Conservation (phyloP, 2,113 vertebrate species). For the Cochlearius cochlearius region DNA sequence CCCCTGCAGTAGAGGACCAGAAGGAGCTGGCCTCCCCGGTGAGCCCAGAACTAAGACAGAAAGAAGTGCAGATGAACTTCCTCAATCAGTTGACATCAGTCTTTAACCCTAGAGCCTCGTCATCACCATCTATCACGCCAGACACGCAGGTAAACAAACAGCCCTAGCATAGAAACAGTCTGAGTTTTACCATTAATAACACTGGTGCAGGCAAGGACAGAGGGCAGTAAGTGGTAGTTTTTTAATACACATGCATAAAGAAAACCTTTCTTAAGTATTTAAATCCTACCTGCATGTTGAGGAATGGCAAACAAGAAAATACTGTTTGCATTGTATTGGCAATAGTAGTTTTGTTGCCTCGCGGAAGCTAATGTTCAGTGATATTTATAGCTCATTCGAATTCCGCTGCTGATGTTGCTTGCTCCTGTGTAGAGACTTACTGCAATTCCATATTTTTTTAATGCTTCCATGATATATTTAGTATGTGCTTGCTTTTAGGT, state of each 20-base stretch:
- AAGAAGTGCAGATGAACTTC: conserved; percentile 99
- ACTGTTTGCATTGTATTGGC: neutral
- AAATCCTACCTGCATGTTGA: neutral
- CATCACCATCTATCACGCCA: conserved; percentile 73
- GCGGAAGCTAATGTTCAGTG: rapidly evolving
- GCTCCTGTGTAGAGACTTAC: neutral
- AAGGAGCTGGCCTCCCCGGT: conserved; percentile 90
- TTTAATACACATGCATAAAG: neutral
- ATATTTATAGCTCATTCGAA: neutral
- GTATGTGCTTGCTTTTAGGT: conserved; percentile 63
- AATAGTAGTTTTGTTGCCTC: neutral
- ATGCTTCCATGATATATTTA: neutral
- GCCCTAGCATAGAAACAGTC: neutral
- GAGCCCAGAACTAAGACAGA: conserved; percentile 93
- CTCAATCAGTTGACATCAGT: conserved; percentile 96
- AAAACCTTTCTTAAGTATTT: neutral
- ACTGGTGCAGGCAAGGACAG: neutral
- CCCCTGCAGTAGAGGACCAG: conserved; percentile 90
- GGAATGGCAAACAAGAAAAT: neutral
- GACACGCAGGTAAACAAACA: conserved; percentile 81
- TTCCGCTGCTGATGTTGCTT: neutral
- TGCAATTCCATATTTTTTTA: neutral
- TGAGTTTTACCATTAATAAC: neutral
- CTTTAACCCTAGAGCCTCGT: conserved; percentile 89
- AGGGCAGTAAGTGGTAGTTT: neutral